Evolutionary conservation across 2,888 invertebrate genomes (phyloP).

Genomic region (Lasioglossum pauxillum): DNA sequence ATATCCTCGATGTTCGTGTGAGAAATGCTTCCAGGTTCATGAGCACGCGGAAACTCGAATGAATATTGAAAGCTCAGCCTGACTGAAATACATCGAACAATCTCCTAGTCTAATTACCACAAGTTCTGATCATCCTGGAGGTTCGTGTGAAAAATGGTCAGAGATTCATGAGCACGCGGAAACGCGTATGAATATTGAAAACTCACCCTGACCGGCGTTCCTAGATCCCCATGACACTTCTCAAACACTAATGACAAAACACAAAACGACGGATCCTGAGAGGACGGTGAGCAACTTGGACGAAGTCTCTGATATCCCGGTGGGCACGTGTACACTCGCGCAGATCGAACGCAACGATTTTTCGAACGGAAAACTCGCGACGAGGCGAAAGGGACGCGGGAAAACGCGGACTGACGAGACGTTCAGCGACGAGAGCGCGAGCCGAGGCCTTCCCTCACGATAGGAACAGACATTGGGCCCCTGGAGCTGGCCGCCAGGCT

Average conservation of each 20-base stretch:
- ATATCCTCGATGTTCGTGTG: too few species aligned
- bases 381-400: conserved; percentile 45
- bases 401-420: conserved; percentile 56
- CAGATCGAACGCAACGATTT: conserved; percentile 3
- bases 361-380: conserved; percentile 14
- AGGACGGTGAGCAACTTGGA: not conserved
- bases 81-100: conserved; percentile 10
- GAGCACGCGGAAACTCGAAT: not conserved
- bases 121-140: too few species aligned
- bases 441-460: conserved; percentile 78
- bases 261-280: conserved; percentile 52
- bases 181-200: not conserved
- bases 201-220: conserved; percentile 71
- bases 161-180: not conserved
- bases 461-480: conserved; percentile 79
- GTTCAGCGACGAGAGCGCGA: conserved; percentile 72
- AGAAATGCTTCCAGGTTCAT: too few species aligned
- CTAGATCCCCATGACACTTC: conserved; percentile 78
- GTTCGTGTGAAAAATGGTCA: too few species aligned
- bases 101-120: too few species aligned
- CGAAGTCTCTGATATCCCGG: conserved; percentile 34
- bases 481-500: conserved; percentile 67
- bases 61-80: conserved; percentile 65
- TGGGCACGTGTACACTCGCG: conserved; percentile 59
- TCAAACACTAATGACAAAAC: conserved; percentile 67